Percentiles rank a stretch among this genome's conserved stretches.
Evolutionary conservation across 2,888 invertebrate species (phyloP).

Genomic region (Campoletis raptor): DNA sequence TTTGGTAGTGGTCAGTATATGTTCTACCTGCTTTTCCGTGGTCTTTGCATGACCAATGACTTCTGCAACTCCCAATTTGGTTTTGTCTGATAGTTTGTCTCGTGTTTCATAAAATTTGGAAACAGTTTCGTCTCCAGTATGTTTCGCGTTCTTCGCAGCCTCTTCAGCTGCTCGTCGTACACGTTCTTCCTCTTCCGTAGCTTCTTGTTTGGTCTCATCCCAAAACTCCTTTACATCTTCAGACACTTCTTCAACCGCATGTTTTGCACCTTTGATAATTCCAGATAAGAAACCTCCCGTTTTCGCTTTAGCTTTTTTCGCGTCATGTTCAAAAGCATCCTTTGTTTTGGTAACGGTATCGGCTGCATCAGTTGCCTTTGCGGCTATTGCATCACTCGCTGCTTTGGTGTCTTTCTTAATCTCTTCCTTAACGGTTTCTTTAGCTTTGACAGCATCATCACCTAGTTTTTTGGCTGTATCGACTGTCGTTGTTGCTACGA

Average conservation of each 20-base stretch:
- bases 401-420: conserved; percentile 51
- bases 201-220: conserved; percentile 70
- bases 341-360: conserved; percentile 58
- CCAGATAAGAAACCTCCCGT: conserved; percentile 72
- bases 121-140: conserved; percentile 54
- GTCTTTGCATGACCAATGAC: conserved; percentile 41
- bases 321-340: conserved; percentile 80
- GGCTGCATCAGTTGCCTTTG: conserved; percentile 41
- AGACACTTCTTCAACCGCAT: conserved; percentile 67
- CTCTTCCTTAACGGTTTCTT: conserved; percentile 45
- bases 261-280: conserved; percentile 71
- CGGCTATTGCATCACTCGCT: conserved; percentile 58
- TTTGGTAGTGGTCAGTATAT: conserved; percentile 46
- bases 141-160: conserved; percentile 70
- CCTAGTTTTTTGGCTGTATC: conserved; percentile 52
- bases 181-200: conserved; percentile 69
- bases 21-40: conserved; percentile 52
- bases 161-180: conserved; percentile 68
- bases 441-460: conserved; percentile 35
- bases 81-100: conserved; percentile 54
- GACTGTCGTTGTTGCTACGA: conserved; percentile 22
- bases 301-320: conserved; percentile 70
- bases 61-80: conserved; percentile 38
- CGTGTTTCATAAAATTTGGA: conserved; percentile 75
- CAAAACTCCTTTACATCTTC: conserved; percentile 74